Base-by-base conservation (phyloP, 2,888 invertebrate species). In the Sminthurides aquaticus region DNA sequence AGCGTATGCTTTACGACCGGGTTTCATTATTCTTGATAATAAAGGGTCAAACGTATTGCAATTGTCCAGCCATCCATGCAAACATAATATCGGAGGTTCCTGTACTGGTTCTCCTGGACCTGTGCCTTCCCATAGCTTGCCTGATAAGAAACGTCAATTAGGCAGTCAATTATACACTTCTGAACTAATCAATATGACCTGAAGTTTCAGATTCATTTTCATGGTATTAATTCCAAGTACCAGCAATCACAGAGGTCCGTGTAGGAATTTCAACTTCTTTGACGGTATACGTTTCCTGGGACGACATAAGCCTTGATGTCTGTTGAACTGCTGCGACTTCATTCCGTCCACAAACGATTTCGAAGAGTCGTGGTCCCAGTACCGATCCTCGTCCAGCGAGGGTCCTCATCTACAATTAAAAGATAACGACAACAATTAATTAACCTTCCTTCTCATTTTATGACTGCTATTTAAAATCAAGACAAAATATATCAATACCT, bases 61-160 rank as follows among this genome's bases (percentile, higher is more conserved):
- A 64, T 72, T 73, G 55, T 73, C 73, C 58, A 71, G 56, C 67
- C 67, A 71, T 49, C 73, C 73, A 62, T 73, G 73, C 25, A 71
- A 48, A 60, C 64, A 69, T 24, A 72, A 11, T 8, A 72, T 67
- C 8, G 74, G 71, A 3, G 60, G 20, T 25, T 58, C 60, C n/a
- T 43, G 28, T 2, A 34, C 25, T 1, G 57, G 20, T n/a, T 54
- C n/a, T 22, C 43, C 25, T 3, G 58, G 28, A 18, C 26, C 62
- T 24, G 52, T 61, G 18, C 63, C 67, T 60, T 67, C 29, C 67
- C 67, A 67, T 43, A 67, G 25, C 59, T 67, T 67, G 1, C 67
- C 67, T 67, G 8, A 25, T 5, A 20, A 57, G 5, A 63, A 22
- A 48, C 27, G 25, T 25, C 3, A 8, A 56, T 56, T 3, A 5